Base-by-base conservation (phyloP, 2,888 invertebrate genomes). In the Philereme vetulata region DNA sequence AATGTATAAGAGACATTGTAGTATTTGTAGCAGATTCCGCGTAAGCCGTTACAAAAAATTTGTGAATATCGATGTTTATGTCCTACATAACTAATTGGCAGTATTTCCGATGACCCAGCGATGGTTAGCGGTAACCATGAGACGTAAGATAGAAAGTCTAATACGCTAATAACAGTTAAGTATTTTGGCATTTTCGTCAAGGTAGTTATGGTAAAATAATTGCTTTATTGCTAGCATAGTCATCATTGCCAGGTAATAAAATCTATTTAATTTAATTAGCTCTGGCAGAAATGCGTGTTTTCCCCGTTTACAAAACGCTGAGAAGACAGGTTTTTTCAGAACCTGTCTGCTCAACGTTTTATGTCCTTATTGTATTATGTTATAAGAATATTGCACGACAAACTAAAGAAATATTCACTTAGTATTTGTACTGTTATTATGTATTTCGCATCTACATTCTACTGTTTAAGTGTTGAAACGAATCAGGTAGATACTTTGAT, bases 401-500 rank as follows among this genome's bases (percentile, higher is more conserved):
- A 21, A 21, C 21, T 21, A 21, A 21, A 21, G 21, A 21, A 21
- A 21, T 2, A 21, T 2, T 21, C 2, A 4, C 4, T 8, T 6
- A 38, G 8, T 6, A 38, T 8, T 38, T 35, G 5, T 38, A 38
- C 38, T 9, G 9, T 40, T 9, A 40, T 10, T 42, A 42, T 4
- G 42, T 2, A 42, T 42, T 42, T 42, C 10, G 4, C 42, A 10
- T 42, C 42, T n/a, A n/a, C 51, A 48, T 40, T 59, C 51, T 55
- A 49, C 52, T 40, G 43, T 62, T 62, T 55, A 51, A 42, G 56
- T 66, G 71, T 70, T 63, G 76, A 75, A 75, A 76, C 65, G 32
- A 51, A 56, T 54, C 56, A 21, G 21, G 1, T 21, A 21, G 21
- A 21, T 69, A 69, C 70, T 66, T 72, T 65, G 69, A 72, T 74